phyloP scores from a whole-genome alignment of 1,140 invertebrate species.

The Reticulitermes speratus region DNA sequence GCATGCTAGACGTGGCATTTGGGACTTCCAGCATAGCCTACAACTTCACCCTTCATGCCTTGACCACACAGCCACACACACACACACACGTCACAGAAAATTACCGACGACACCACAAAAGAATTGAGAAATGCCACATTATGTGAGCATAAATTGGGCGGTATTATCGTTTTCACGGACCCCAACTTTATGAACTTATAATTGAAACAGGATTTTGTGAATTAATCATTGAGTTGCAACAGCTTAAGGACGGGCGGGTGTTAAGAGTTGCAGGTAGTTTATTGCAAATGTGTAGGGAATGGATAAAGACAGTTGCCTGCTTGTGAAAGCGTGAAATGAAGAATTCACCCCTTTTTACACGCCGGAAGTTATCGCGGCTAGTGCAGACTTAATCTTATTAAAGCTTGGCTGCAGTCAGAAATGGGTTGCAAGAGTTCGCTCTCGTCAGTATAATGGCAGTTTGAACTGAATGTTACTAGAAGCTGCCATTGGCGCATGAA shows the following conservation, averaged over 20 bases:
- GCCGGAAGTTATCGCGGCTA: not conserved
- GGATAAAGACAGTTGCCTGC: conserved; percentile 7
- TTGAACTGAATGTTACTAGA: not conserved
- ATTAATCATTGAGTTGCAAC: conserved; percentile 1
- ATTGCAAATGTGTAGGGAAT: not conserved
- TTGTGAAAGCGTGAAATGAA: conserved; percentile 7
- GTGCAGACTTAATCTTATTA: conserved; percentile 16
- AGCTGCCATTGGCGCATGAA: not conserved
- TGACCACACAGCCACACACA: not conserved
- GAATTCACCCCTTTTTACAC: conserved; percentile 7
- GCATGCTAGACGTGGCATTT: not conserved
- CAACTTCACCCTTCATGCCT: not conserved
- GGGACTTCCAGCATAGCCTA: not conserved
- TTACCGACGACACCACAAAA: conserved; percentile 10
- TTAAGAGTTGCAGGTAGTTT: not conserved
- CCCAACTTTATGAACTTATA: not conserved
- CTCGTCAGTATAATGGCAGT: no score
- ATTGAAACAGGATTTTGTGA: conserved; percentile 19
- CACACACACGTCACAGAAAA: not conserved
- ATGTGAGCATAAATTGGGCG: not conserved
- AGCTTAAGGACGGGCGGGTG: not conserved
- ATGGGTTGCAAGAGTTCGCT: not conserved
- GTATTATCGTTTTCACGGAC: not conserved
- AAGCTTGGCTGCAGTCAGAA: not conserved
- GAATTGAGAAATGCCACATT: not conserved